These are phyloP conservation scores for Formica selysi DNA, from an alignment of 1,140 invertebrate species.

Conservation along the genomic window DNA sequence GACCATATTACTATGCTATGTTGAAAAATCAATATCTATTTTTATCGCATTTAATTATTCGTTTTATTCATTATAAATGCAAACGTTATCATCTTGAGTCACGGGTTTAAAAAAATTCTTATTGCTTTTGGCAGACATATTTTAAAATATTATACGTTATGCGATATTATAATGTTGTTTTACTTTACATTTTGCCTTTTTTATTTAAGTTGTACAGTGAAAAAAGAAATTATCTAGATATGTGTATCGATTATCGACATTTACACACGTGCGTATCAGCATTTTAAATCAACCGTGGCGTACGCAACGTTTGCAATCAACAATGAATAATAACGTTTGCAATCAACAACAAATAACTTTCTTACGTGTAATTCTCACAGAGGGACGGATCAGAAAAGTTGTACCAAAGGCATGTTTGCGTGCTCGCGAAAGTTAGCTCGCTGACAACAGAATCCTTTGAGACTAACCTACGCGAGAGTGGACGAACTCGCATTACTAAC, in stretches of 20 bases:
- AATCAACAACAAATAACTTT: slow-evolving; percentile 26
- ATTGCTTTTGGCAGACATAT: neutral
- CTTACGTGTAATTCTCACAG: slow-evolving; percentile 41
- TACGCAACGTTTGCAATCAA: slow-evolving; percentile 25
- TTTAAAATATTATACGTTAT: slow-evolving; percentile 1
- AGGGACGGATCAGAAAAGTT: slow-evolving; percentile 19
- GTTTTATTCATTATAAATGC: neutral
- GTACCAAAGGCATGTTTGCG: slow-evolving; percentile 41
- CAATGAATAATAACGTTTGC: slow-evolving; percentile 17
- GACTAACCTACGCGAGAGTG: slow-evolving; percentile 40
- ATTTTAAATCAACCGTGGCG: neutral
- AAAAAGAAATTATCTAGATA: neutral
- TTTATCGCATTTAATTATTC: neutral
- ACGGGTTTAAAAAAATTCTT: neutral
- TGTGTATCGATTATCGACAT: slow-evolving; percentile 11
- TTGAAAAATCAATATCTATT: neutral
- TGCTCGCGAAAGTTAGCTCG: slow-evolving; percentile 29
- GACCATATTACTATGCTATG: neutral
- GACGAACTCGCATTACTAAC: slow-evolving; percentile 41
- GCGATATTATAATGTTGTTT: neutral
- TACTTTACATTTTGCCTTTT: neutral
- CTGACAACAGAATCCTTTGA: slow-evolving; percentile 40
- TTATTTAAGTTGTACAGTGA: neutral
- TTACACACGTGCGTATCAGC: neutral
- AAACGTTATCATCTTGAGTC: neutral